Percentiles rank a stretch among this genome's conserved stretches.
Conservation (phyloP, 2,888 invertebrate genomes). For the Spisula subtruncata region DNA sequence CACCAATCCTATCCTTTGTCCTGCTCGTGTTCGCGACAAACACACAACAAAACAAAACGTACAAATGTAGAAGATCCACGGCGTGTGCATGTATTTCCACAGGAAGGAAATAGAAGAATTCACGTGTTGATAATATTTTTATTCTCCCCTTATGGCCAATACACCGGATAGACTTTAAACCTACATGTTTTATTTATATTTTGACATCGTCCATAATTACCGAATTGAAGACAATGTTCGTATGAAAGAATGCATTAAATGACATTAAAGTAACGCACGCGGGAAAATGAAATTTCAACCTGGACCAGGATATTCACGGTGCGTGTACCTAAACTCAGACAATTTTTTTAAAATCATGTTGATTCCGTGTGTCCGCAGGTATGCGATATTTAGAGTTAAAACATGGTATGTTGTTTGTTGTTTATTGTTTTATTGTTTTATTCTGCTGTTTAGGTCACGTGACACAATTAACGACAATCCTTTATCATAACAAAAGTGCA, state of each 20-base stretch:
- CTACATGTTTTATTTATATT: not conserved
- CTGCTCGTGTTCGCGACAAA: not conserved
- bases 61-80: too few species aligned
- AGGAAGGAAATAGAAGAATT: not conserved
- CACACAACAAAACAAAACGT: not conserved
- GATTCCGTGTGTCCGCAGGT: not conserved
- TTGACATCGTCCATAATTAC: not conserved
- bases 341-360: not conserved
- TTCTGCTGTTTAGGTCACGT: too few species aligned
- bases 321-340: not conserved
- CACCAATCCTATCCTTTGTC: not conserved
- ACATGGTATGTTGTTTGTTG: not conserved
- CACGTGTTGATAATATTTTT: not conserved
- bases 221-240: not conserved
- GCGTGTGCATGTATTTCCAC: not conserved
- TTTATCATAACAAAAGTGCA: too few species aligned
- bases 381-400: not conserved
- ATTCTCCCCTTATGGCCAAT: not conserved
- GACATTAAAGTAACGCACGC: not conserved
- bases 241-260: not conserved
- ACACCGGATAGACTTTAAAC: slow-evolving; percentile 10
- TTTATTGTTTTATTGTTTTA: too few species aligned
- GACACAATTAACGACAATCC: too few species aligned
- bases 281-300: not conserved
- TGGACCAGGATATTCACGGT: not conserved